Conservation (phyloP, 2,888 invertebrate genomes). For the Acrobeloides nanus region DNA sequence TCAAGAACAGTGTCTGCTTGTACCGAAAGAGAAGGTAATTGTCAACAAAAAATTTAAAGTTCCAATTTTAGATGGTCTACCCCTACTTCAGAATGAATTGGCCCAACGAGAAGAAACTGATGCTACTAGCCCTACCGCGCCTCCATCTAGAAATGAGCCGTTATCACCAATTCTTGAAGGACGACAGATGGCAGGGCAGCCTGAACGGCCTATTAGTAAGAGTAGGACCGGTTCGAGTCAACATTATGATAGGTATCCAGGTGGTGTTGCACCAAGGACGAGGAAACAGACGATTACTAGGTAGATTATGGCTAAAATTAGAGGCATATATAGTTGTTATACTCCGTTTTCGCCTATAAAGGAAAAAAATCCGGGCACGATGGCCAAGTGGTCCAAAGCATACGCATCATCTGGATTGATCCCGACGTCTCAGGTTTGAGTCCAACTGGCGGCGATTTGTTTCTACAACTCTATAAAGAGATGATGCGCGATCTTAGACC, state of each 20-base stretch:
- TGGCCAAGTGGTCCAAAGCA: too few relatives aligned
- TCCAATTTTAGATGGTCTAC: slow-evolving; percentile 9
- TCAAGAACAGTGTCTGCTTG: not conserved
- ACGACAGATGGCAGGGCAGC: slow-evolving; percentile 13
- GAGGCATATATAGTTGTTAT: too few relatives aligned
- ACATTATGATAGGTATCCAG: slow-evolving; percentile 11
- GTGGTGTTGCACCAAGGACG: slow-evolving; percentile 10
- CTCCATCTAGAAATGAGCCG: slow-evolving; percentile 20
- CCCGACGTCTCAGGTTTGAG: too few relatives aligned
- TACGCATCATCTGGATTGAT: too few relatives aligned
- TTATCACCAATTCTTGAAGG: slow-evolving; percentile 32
- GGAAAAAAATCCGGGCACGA: too few relatives aligned
- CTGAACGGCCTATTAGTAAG: too few relatives aligned
- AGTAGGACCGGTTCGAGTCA: slow-evolving; percentile 32
- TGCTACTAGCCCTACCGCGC: slow-evolving; percentile 8
- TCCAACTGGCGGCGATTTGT: too few relatives aligned
- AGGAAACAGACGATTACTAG: slow-evolving; percentile 24
- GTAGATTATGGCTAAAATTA: too few relatives aligned
- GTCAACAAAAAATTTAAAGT: too few relatives aligned
- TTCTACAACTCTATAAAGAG: too few relatives aligned
- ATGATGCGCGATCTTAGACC: not conserved
- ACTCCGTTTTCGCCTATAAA: too few relatives aligned
- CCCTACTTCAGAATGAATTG: slow-evolving; percentile 5
- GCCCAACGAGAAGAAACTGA: not conserved
- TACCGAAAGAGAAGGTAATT: too few relatives aligned